These are phyloP conservation scores for Drosophila ambigua DNA, from an alignment of 1,140 invertebrate species.

Conservation along the genomic window DNA sequence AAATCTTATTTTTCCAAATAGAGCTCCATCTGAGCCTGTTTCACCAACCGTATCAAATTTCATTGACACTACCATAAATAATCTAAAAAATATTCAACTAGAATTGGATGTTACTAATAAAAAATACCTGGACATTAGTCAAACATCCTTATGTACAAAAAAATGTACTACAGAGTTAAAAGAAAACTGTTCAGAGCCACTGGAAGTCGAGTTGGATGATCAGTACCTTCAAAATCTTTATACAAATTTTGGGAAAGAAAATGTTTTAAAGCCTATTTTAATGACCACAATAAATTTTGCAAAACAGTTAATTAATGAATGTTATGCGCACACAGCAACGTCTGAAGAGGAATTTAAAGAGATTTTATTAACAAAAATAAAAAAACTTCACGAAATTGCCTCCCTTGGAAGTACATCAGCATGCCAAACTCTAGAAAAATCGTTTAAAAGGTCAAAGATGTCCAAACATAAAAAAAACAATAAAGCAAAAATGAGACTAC, in stretches of 20 bases:
- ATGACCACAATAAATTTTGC: conserved; percentile 47
- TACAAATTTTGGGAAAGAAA: conserved; percentile 26
- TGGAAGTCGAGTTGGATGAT: conserved; percentile 52
- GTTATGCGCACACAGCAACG: conserved; percentile 24
- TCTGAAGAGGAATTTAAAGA: conserved; percentile 45
- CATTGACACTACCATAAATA: conserved; percentile 52
- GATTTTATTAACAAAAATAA: conserved; percentile 44
- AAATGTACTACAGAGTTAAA: conserved; percentile 1
- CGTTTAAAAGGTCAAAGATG: conserved; percentile 8
- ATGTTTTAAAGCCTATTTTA: conserved; percentile 19
- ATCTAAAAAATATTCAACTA: conserved; percentile 20
- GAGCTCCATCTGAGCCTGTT: conserved; percentile 5
- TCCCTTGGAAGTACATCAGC: conserved; percentile 1
- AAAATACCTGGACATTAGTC: not conserved
- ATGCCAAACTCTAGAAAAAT: conserved; percentile 16
- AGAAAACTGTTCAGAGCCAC: conserved; percentile 50
- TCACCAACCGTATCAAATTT: conserved; percentile 43
- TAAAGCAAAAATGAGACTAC: conserved; percentile 45
- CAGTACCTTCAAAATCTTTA: conserved; percentile 54
- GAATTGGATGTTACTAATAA: not conserved
- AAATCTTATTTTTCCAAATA: conserved; percentile 33
- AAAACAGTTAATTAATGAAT: conserved; percentile 59
- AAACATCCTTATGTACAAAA: not conserved
- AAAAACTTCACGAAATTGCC: conserved; percentile 38
- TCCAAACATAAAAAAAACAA: conserved; percentile 25